Conservation (phyloP, 2,888 invertebrate genomes). For the Pandemis heparana region DNA sequence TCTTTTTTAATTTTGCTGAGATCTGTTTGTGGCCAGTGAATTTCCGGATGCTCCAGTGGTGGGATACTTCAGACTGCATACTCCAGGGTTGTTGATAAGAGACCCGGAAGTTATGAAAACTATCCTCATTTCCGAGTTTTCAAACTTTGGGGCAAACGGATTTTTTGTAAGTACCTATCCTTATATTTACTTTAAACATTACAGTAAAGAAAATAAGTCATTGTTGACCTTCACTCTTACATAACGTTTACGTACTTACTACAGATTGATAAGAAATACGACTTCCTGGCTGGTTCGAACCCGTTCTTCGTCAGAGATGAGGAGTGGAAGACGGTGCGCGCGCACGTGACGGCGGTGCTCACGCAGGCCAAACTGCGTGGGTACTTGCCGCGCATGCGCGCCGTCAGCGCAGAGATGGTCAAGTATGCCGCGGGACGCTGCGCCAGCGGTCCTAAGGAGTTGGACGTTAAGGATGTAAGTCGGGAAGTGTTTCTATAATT, state of each 20-base stretch:
- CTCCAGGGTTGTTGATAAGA: conserved; percentile 22
- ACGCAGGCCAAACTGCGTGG: conserved; percentile 22
- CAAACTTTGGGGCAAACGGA: conserved; percentile 29
- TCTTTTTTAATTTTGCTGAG: too few species aligned
- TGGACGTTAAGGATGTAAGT: conserved; percentile 30
- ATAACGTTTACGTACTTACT: neutral
- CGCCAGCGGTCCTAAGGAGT: neutral
- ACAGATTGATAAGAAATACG: conserved; percentile 26
- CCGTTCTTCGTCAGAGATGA: conserved; percentile 22
- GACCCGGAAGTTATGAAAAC: conserved; percentile 21
- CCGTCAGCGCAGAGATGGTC: conserved; percentile 18
- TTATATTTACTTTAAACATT: too few species aligned
- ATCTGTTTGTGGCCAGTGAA: neutral
- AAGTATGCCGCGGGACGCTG: conserved; percentile 13
- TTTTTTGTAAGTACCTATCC: conserved; percentile 19
- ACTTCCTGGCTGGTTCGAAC: conserved; percentile 29
- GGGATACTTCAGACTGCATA: conserved; percentile 22
- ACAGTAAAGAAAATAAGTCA: too few species aligned
- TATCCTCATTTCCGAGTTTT: conserved; percentile 9
- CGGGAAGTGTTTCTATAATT: too few species aligned
- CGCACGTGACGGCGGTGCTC: conserved; percentile 15
- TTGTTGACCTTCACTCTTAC: too few species aligned
- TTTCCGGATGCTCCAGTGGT: conserved; percentile 21
- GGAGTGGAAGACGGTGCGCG: conserved; percentile 21
- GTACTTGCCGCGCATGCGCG: conserved; percentile 18